Evolutionary conservation across 2,888 invertebrate genomes (phyloP).

Genomic region (Agrilus mali): DNA sequence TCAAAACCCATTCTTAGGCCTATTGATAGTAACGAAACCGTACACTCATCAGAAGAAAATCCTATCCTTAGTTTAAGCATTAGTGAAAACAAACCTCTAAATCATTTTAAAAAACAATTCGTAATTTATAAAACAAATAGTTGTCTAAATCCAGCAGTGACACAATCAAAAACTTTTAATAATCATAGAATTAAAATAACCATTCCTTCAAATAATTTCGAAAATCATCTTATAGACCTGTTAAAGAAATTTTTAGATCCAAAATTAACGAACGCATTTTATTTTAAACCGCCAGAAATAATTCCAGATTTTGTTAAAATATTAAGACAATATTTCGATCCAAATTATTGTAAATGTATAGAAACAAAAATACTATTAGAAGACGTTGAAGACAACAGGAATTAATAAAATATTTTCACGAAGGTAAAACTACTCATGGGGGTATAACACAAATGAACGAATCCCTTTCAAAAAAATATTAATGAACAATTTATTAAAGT

Average conservation of each 20-base stretch:
- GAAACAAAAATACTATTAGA: constrained; percentile 2
- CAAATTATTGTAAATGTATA: constrained; percentile 2
- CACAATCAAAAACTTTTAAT: neutral
- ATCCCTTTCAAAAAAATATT: constrained; percentile 1
- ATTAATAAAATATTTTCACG: constrained; percentile 6
- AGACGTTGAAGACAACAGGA: constrained; percentile 1
- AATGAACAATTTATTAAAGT: neutral
- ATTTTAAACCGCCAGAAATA: constrained; percentile 2
- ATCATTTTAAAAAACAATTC: too few species aligned
- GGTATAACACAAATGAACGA: constrained; percentile 4
- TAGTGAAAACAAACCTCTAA: too few species aligned
- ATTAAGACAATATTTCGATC: constrained; percentile 4
- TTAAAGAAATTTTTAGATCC: constrained; percentile 6
- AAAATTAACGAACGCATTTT: constrained; percentile 4
- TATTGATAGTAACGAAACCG: neutral
- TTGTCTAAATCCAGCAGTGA: too few species aligned
- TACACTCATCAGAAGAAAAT: neutral
- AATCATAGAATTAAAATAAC: neutral
- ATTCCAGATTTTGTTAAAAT: neutral
- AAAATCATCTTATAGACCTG: constrained; percentile 3
- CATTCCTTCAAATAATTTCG: constrained; percentile 1
- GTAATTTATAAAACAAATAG: too few species aligned
- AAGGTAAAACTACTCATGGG: constrained; percentile 8
- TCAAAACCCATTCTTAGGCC: neutral
- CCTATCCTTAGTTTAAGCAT: neutral